These are phyloP conservation scores for Anthrax anthrax DNA, from an alignment of 2,888 invertebrate genomes.

Conservation along the genomic window DNA sequence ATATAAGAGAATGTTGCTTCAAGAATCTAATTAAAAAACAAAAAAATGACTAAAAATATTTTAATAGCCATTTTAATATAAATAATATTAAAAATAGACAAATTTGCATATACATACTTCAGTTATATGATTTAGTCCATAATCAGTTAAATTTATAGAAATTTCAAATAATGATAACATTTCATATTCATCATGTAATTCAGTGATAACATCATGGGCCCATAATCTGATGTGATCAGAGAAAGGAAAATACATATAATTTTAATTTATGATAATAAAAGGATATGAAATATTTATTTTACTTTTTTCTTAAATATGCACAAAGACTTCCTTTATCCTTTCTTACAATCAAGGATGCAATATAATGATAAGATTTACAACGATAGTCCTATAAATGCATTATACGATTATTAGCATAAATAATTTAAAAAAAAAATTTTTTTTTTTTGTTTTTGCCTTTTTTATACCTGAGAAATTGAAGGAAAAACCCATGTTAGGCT, in stretches of 20 bases:
- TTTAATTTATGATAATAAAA: neutral
- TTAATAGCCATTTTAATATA: neutral
- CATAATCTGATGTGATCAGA: slow-evolving; percentile 40
- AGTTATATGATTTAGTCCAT: slow-evolving; percentile 49
- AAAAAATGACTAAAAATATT: slow-evolving; percentile 10
- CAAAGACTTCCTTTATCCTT: slow-evolving; percentile 66
- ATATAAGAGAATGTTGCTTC: slow-evolving; percentile 61
- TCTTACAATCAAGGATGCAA: slow-evolving; percentile 61
- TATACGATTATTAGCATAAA: too few species aligned
- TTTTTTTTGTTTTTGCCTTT: too few species aligned
- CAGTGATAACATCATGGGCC: slow-evolving; percentile 51
- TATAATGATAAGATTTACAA: slow-evolving; percentile 39
- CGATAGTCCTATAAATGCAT: slow-evolving; percentile 4
- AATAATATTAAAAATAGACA: neutral
- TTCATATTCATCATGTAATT: slow-evolving; percentile 53
- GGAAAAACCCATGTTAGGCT: neutral
- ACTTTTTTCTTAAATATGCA: slow-evolving; percentile 54
- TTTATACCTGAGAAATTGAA: neutral
- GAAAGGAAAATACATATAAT: neutral
- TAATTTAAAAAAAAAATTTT: too few species aligned
- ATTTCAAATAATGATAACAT: slow-evolving; percentile 56
- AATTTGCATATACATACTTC: slow-evolving; percentile 33
- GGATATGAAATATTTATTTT: neutral
- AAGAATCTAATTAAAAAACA: slow-evolving; percentile 40
- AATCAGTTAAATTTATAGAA: slow-evolving; percentile 52